Conservation (phyloP, 2,113 vertebrate species). For the Antechinus stuartii region DNA sequence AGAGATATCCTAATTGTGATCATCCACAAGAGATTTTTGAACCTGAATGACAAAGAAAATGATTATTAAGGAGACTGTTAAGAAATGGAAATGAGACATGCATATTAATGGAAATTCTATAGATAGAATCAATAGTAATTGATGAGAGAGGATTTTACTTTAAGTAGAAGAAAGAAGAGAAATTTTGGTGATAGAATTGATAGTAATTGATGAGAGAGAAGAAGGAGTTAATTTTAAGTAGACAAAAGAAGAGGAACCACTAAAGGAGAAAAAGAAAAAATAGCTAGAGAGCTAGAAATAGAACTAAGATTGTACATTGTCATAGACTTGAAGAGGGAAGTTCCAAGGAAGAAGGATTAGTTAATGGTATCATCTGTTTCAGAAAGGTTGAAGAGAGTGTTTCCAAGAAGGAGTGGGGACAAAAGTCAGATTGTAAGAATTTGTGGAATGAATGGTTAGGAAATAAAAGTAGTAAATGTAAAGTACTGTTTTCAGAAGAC, state of each 20-base stretch:
- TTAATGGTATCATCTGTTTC: neutral
- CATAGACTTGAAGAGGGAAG: neutral
- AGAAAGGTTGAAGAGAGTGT: neutral
- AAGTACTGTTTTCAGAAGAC: neutral
- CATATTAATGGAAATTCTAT: neutral
- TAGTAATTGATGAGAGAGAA: neutral
- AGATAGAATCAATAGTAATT: too few species aligned
- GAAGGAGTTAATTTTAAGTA: neutral
- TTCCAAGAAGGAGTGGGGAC: neutral
- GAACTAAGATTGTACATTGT: neutral
- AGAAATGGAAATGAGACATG: neutral
- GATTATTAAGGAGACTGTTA: neutral
- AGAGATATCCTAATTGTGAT: neutral
- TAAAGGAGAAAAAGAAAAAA: neutral
- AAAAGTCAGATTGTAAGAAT: neutral
- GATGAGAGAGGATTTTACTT: too few species aligned
- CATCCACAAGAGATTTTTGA: neutral
- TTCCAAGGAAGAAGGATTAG: neutral
- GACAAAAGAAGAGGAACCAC: neutral
- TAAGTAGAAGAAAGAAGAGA: neutral
- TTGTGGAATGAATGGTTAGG: neutral
- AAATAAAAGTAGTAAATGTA: neutral
- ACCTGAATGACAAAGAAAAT: neutral
- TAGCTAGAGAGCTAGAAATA: neutral
- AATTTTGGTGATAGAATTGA: neutral